Base-by-base conservation (phyloP, 2,888 invertebrate genomes). In the Priocnemis perturbator region DNA sequence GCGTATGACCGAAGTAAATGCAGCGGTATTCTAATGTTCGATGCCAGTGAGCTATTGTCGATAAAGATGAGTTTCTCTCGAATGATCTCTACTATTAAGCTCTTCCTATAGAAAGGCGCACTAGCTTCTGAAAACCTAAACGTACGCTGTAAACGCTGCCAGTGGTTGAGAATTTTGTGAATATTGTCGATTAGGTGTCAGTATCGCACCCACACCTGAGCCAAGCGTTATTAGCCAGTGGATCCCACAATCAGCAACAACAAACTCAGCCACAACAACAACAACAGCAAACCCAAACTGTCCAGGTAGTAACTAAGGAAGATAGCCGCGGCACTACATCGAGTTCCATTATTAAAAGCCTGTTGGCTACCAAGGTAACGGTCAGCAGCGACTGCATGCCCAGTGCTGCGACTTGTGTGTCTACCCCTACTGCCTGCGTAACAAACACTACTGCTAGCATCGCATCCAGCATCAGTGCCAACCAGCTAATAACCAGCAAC, bases 361-460 rank as follows among this genome's bases (percentile, higher is more conserved):
- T 98, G 79, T 91, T 98, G 89, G 98, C 98, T 83, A 97, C 95
- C 90, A 98, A 98, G 94, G 97, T 97, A 91, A 92, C 89, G 77
- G 82, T 87, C 86, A 87, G 88, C 87, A 87, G 91, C 91, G 91
- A 91, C 89, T 91, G 91, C 90, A 91, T 91, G 88, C 86, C 88
- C 86, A 85, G 86, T 83, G 86, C 86, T 86, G 87, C 87, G 77
- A 86, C 86, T 85, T 88, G 89, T 89, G 89, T 89, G 87, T 81
- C 83, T 83, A 81, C 87, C 85, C 85, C 86, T 83, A 83, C 87
- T 85, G 86, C 87, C 87, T 87, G 87, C 81, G 87, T 89, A 88
- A 89, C 88, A 89, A 89, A 88, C 84, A 88, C 89, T 85, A 87
- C 88, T 81, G 81, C 86, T 87, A 88, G 87, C 87, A 88, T 88